Percentiles rank a stretch among this genome's conserved stretches.
These are phyloP conservation scores for Acanthopagrus latus DNA, from an alignment of 2,797 vertebrate genomes.

Conservation along the genomic window DNA sequence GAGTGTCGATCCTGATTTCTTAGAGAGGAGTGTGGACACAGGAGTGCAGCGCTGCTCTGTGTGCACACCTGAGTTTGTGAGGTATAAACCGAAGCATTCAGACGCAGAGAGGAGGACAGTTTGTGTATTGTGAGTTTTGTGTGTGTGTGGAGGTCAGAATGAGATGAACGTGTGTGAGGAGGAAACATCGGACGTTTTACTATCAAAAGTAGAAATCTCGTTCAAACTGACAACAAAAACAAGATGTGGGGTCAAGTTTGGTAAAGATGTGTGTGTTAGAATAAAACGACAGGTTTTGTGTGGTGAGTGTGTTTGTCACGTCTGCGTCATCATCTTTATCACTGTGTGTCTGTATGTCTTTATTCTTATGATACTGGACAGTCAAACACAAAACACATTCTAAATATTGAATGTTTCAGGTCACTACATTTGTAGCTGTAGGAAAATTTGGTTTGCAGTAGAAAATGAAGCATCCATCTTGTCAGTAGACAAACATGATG, in stretches of 20 bases:
- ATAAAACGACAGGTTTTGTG: no score
- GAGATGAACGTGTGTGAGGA: background rate
- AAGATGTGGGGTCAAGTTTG: background rate
- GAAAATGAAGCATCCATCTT: no score
- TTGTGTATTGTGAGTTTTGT: constrained; percentile 56
- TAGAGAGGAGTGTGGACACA: constrained; percentile 70
- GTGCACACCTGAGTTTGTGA: constrained; percentile 68
- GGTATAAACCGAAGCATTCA: constrained; percentile 51
- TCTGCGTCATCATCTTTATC: background rate
- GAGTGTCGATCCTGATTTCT: constrained; percentile 68
- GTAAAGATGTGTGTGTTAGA: background rate
- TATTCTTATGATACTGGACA: background rate
- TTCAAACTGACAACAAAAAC: background rate
- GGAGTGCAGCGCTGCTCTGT: constrained; percentile 54
- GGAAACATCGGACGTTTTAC: background rate
- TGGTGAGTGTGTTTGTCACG: background rate
- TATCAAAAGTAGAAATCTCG: background rate
- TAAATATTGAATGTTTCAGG: no score
- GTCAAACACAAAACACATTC: no score
- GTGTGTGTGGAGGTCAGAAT: background rate
- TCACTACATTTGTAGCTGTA: no score
- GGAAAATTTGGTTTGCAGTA: no score
- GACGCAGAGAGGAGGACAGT: constrained; percentile 32
- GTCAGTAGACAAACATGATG: no score
- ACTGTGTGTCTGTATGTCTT: no score